Percentiles rank a stretch among this genome's conserved stretches.
These are phyloP conservation scores for Cercopithecus diana DNA, from an alignment of 2,797 vertebrate species.

Conservation along the genomic window DNA sequence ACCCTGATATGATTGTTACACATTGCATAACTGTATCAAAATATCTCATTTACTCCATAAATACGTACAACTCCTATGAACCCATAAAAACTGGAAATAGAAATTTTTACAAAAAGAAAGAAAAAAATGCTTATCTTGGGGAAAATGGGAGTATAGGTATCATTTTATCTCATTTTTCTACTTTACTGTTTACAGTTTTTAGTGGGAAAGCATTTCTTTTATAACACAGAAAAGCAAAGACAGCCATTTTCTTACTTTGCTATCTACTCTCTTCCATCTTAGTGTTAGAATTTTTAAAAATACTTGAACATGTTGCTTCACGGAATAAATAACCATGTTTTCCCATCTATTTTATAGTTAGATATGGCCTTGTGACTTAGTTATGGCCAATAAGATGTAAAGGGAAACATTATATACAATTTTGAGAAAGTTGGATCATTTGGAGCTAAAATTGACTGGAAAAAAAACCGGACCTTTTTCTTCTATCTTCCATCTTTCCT, in stretches of 20 bases:
- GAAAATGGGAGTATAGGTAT: neutral
- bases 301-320: neutral
- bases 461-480: neutral
- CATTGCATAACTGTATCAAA: too few species aligned
- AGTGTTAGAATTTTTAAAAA: neutral
- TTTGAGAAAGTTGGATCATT: neutral
- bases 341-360: neutral
- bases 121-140: neutral
- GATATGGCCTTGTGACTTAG: neutral
- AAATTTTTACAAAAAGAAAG: too few species aligned
- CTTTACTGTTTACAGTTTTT: neutral
- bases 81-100: too few species aligned
- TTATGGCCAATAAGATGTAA: neutral
- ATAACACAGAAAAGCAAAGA: conserved; percentile 2
- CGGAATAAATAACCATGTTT: neutral
- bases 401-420: neutral
- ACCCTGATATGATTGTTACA: too few species aligned
- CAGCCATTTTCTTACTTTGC: neutral
- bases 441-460: neutral
- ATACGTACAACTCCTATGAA: too few species aligned
- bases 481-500: neutral
- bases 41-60: too few species aligned
- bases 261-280: neutral
- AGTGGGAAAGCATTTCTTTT: neutral
- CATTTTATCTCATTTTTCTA: neutral